phyloP scores from a whole-genome alignment of 2,113 vertebrate genomes.

The Phoenicopterus ruber region DNA sequence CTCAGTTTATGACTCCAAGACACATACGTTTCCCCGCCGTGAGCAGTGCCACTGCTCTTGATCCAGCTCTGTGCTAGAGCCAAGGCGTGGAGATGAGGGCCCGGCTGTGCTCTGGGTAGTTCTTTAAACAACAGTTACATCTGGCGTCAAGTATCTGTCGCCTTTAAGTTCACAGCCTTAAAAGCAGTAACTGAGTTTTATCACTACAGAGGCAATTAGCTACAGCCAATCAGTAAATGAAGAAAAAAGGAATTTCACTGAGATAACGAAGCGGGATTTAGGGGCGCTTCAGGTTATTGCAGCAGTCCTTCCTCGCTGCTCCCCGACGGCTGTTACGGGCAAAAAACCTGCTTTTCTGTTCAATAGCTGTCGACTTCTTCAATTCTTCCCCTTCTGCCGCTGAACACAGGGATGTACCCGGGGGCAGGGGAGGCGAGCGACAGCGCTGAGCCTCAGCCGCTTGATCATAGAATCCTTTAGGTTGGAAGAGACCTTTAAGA shows the following conservation, averaged over 20 bases:
- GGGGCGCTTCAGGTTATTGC: fast-evolving
- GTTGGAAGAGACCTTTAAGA: no score
- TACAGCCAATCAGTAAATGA: background rate
- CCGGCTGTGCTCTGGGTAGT: fast-evolving
- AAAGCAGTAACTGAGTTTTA: background rate
- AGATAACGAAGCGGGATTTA: background rate
- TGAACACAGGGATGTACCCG: fast-evolving
- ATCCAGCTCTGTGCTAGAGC: fast-evolving
- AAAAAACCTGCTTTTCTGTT: background rate
- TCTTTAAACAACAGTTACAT: fast-evolving
- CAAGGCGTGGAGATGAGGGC: no score
- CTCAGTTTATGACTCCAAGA: background rate
- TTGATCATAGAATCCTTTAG: no score
- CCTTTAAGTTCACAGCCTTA: background rate
- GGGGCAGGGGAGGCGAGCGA: background rate
- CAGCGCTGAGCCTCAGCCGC: background rate
- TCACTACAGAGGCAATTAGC: no score
- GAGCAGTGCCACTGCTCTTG: fast-evolving
- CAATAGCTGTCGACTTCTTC: fast-evolving
- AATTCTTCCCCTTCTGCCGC: fast-evolving
- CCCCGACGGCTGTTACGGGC: fast-evolving
- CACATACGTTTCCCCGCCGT: no score
- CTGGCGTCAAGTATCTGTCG: fast-evolving
- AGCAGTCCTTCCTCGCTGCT: background rate
- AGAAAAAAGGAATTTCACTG: background rate